Evolutionary conservation across 2,797 vertebrate species (phyloP), one percentile per base, ranked within the genome.

Genomic region (Pangasius macronema): DNA sequence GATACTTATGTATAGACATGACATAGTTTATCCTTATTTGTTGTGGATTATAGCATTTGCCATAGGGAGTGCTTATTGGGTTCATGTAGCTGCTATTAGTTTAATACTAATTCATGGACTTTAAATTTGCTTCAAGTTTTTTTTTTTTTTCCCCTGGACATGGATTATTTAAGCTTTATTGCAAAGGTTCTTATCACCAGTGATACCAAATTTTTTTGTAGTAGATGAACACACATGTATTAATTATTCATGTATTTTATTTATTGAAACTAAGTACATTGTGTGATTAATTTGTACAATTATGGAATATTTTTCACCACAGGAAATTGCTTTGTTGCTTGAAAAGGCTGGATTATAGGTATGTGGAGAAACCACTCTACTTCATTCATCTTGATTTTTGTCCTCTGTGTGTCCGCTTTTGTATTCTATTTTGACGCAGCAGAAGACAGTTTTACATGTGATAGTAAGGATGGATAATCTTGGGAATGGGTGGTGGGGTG

Each of bases 341-440:
- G 11, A 39, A 57, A 63, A 49, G 14, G 30, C 8, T 51, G 30
- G 11, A 42, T 70, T 51, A 5, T 49, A n/a, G 65, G 7, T 46
- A 70, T 55, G 53, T 57, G 46, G 36, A 70, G 59, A 83, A 42
- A 68, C 39, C 72, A 61, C 61, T 81, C 36, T 76, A 68, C 27
- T 65, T 13, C 49, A 65, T 46, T 67, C 59, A 80, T 67, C 36
- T 70, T 61, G 57, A 49, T 75, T 75, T 67, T 59, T 59, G 42
- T 80, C 53, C 65, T 85, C 55, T 36, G 67, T 82, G 67, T 75
- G 46, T 65, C 86, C 79, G 83, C 49, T 73, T 88, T 85, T 61
- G 76, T 81, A 51, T 63, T 87, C 51, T 70, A 57, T 77, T 82
- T 68, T 76, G 59, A 77, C 53, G 57, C 49, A 27, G 46, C 39